Evolutionary conservation across 2,888 invertebrate genomes (phyloP).

Genomic region (Coenonympha arcania): DNA sequence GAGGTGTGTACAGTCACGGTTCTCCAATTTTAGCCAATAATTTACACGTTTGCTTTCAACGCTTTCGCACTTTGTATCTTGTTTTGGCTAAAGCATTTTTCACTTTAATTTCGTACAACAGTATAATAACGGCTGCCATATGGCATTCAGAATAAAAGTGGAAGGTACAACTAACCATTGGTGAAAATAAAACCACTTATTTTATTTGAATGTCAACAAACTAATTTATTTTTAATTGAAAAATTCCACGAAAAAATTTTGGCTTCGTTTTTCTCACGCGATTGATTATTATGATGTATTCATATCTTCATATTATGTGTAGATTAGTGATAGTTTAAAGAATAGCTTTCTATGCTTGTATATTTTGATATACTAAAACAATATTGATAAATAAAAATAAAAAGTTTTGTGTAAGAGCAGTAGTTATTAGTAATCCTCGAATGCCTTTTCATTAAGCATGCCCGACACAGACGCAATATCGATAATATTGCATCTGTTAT

Average conservation of each 20-base stretch:
- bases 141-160: conserved; percentile 62
- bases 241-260: no score
- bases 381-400: neutral
- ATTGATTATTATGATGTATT: no score
- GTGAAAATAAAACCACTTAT: no score
- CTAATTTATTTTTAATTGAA: no score
- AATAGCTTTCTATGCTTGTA: no score
- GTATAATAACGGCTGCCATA: conserved; percentile 59
- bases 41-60: conserved; percentile 23
- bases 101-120: conserved; percentile 46
- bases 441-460: conserved; percentile 26
- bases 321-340: no score
- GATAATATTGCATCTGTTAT: conserved; percentile 26
- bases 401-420: neutral
- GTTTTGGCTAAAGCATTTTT: conserved; percentile 36
- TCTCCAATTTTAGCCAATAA: conserved; percentile 10
- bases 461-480: conserved; percentile 29
- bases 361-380: neutral
- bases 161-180: no score
- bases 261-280: no score
- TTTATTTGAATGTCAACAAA: no score
- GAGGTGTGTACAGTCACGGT: conserved; percentile 15
- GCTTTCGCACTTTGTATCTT: conserved; percentile 23
- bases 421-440: conserved; percentile 19
- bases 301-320: no score